Conservation (phyloP, 2,888 invertebrate genomes). For the Bombyx huttoni region DNA sequence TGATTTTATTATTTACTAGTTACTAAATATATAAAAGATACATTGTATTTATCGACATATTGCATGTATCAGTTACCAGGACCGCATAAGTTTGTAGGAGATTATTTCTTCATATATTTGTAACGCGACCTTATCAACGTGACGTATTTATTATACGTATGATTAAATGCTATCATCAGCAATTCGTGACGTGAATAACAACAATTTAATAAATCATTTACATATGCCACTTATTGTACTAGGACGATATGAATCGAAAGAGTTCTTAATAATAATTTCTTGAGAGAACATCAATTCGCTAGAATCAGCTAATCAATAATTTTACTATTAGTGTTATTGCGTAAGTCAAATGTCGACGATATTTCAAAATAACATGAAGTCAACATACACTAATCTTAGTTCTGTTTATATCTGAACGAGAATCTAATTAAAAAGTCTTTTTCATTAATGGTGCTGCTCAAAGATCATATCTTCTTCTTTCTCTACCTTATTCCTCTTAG, state of each 20-base stretch:
- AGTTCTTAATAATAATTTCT: not conserved
- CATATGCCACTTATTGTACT: conserved; percentile 16
- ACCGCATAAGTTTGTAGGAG: conserved; percentile 8
- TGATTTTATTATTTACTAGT: too few species aligned
- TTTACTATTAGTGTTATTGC: too few species aligned
- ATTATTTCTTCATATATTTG: not conserved
- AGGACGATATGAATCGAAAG: conserved; percentile 17
- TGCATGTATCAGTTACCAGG: conserved; percentile 10
- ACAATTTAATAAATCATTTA: conserved; percentile 10
- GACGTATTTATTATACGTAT: not conserved
- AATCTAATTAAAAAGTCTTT: too few species aligned
- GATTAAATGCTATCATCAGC: not conserved
- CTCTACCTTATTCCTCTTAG: too few species aligned
- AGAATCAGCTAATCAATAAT: too few species aligned
- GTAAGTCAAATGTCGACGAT: too few species aligned
- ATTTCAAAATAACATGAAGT: too few species aligned
- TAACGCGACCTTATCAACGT: not conserved
- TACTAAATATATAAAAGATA: not conserved
- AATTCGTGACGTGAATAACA: conserved; percentile 5
- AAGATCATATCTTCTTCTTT: too few species aligned
- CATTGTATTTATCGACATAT: not conserved
- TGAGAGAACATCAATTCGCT: too few species aligned
- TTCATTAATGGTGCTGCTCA: too few species aligned
- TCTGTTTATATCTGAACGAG: too few species aligned
- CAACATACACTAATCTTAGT: too few species aligned